These are phyloP conservation scores for Lasioglossum pauxillum DNA, from an alignment of 2,888 invertebrate genomes.

Conservation along the genomic window DNA sequence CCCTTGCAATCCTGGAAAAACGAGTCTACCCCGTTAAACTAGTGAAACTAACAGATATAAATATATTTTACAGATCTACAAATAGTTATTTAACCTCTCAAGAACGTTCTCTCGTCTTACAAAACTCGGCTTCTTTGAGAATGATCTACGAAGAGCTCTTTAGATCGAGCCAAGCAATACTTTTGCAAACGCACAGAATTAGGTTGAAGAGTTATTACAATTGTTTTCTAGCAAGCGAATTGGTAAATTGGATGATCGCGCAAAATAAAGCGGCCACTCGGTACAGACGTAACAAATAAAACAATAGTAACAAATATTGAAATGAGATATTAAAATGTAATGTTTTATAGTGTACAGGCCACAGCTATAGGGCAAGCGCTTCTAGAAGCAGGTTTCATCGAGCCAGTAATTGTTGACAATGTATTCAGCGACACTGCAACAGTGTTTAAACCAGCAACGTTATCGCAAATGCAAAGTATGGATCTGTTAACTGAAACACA, in stretches of 20 bases:
- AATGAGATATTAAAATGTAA: slow-evolving; percentile 20
- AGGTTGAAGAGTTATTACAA: slow-evolving; percentile 90
- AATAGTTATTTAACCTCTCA: slow-evolving; percentile 85
- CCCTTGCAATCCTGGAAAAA: no score
- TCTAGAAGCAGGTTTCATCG: slow-evolving; percentile 91
- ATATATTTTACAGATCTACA: slow-evolving; percentile 77
- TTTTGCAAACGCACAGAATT: slow-evolving; percentile 88
- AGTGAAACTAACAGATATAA: not conserved
- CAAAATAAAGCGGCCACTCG: slow-evolving; percentile 91
- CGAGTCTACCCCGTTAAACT: not conserved
- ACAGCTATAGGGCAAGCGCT: slow-evolving; percentile 91
- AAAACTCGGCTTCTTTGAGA: slow-evolving; percentile 87
- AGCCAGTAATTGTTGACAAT: slow-evolving; percentile 85
- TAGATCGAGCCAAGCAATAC: slow-evolving; percentile 86
- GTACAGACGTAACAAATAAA: slow-evolving; percentile 82
- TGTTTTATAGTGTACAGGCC: slow-evolving; percentile 88
- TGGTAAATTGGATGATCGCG: slow-evolving; percentile 93
- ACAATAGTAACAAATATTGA: not conserved
- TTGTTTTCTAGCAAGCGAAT: slow-evolving; percentile 92
- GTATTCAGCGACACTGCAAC: slow-evolving; percentile 85
- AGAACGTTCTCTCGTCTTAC: slow-evolving; percentile 86
- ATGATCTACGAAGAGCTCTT: slow-evolving; percentile 88
- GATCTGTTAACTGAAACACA: slow-evolving; percentile 83
- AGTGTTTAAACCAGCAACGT: slow-evolving; percentile 85
- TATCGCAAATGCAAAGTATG: slow-evolving; percentile 78